Conservation (phyloP, 2,888 invertebrate genomes). For the Rotaria socialis region DNA sequence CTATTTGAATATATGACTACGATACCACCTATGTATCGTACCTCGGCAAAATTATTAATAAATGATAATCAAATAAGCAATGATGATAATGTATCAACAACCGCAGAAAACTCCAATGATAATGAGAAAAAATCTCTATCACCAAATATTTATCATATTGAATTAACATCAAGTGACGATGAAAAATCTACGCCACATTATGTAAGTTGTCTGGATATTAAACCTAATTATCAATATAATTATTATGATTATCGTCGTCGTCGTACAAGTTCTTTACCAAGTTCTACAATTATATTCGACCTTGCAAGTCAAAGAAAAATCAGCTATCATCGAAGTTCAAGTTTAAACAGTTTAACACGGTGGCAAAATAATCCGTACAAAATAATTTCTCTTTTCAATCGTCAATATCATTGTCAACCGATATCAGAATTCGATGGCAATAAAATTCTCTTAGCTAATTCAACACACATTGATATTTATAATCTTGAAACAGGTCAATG, state of each 20-base stretch:
- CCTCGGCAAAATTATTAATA: not conserved
- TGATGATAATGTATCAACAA: not conserved
- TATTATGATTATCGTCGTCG: not conserved
- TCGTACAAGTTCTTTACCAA: slow-evolving; percentile 6
- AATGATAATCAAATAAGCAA: not conserved
- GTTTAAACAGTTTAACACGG: not conserved
- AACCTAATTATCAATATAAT: not conserved
- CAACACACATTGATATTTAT: not conserved
- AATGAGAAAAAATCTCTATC: not conserved
- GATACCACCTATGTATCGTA: not conserved
- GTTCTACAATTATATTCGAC: not conserved
- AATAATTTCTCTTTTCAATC: not conserved
- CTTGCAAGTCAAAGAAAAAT: not conserved
- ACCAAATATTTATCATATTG: not conserved
- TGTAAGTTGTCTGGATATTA: not conserved
- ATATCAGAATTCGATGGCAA: not conserved
- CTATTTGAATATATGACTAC: not conserved
- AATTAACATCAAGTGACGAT: not conserved
- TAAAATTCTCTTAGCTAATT: not conserved
- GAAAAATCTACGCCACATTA: not conserved
- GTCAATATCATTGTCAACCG: not conserved
- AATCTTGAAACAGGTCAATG: not conserved
- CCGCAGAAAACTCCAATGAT: not conserved
- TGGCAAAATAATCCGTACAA: slow-evolving; percentile 7
- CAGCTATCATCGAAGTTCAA: not conserved